Conservation (phyloP, 2,113 vertebrate species). For the Cervus canadensis region DNA sequence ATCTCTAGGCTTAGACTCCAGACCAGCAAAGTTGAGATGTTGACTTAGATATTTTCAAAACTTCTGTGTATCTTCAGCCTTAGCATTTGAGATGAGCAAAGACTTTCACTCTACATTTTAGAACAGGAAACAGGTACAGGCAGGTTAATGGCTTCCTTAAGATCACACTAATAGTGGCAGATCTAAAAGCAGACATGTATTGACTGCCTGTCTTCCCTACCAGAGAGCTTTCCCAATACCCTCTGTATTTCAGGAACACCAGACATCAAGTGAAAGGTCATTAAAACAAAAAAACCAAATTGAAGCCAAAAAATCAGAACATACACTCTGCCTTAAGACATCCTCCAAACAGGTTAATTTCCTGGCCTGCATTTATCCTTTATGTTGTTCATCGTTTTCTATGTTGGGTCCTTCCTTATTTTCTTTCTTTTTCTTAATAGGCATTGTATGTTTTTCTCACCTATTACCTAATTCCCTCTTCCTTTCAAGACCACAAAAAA, state of each 20-base stretch:
- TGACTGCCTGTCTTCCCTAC: not conserved
- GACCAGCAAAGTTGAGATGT: not conserved
- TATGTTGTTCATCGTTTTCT: not conserved
- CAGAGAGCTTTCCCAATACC: not conserved
- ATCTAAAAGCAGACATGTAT: not conserved
- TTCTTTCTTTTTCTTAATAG: not conserved
- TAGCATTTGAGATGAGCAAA: not conserved
- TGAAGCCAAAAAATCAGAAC: not conserved
- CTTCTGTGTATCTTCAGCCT: not conserved
- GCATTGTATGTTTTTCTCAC: not conserved
- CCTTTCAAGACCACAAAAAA: not conserved
- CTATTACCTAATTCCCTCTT: not conserved
- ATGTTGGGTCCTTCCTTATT: not conserved
- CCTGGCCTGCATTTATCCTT: not conserved
- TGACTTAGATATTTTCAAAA: not conserved
- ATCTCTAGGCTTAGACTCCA: not conserved
- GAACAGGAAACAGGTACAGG: not conserved
- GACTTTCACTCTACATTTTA: not conserved
- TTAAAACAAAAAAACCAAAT: not conserved
- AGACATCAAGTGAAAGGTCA: not conserved
- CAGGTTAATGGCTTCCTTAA: not conserved
- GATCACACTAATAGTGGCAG: not conserved
- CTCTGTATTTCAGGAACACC: not conserved
- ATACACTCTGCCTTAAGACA: not conserved
- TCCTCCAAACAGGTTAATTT: not conserved